Conservation (phyloP, 2,113 vertebrate genomes). For the Neolamprologus devosi region DNA sequence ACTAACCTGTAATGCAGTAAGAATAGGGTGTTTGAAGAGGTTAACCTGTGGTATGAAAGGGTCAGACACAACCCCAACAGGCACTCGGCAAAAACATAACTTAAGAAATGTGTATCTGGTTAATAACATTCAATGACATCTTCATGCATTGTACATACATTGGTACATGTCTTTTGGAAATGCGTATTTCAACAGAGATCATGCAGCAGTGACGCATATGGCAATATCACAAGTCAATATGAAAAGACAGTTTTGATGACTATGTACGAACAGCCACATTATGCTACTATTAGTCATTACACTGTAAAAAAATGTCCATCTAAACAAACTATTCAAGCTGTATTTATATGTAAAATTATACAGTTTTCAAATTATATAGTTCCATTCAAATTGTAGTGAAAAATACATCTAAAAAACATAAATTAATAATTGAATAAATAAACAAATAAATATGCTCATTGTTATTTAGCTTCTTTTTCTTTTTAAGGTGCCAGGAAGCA, state of each 20-base stretch:
- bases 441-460: background rate
- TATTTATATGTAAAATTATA: background rate
- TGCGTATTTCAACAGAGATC: background rate
- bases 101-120: background rate
- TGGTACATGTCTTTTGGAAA: background rate
- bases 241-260: background rate
- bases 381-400: background rate
- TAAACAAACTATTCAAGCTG: background rate
- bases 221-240: background rate
- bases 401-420: background rate
- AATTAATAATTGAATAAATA: background rate
- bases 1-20: background rate
- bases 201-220: slow-evolving; percentile 2
- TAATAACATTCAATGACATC: background rate
- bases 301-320: background rate
- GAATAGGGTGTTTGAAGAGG: background rate
- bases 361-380: background rate
- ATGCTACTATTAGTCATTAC: background rate
- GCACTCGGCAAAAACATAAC: background rate
- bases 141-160: background rate
- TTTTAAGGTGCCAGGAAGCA: background rate
- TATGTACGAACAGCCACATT: background rate
- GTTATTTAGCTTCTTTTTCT: background rate
- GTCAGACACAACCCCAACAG: background rate
- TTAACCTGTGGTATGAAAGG: background rate